Base-by-base conservation (phyloP, 2,888 invertebrate species). In the Drosophila yooni region DNA sequence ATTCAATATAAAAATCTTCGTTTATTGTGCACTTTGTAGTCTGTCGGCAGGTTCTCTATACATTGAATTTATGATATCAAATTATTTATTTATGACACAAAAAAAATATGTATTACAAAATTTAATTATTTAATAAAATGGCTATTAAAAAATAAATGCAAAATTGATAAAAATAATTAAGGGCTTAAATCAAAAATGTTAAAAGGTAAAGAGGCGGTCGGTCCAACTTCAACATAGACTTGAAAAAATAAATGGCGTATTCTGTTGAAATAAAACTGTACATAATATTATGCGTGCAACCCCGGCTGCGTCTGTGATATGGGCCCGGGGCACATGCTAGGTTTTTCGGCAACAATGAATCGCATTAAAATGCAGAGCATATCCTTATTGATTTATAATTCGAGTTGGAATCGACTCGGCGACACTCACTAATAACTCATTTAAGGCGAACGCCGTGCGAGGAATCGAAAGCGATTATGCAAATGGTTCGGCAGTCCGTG, bases 401-500 rank as follows among this genome's bases (percentile, higher is more conserved):
- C 81, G 91, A 83, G 81, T 80, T 79, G 81, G 71, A 89, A 90
- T 92, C 84, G 85, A 82, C 79, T 89, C 79, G 65, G 87, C 89
- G 79, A 83, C 84, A 83, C 81, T 82, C 77, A 76, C 77, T 79
- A 89, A 91, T 91, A 91, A 92, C 91, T 91, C 91, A 92, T 92
- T 91, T 92, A 79, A 89, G 82, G 81, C 82, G 69, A 75, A 61
- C 69, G 77, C 77, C 91, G 91, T 90, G 91, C 81, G 74, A 70
- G 76, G 90, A 85, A 91, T 92, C 79, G 74, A 86, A 92, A 90
- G 89, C 89, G 87, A 92, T 91, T 91, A 91, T 91, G 92, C 90
- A 91, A 92, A 91, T 84, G 69, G 62, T 40, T 3, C 2, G 43
- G 52, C 64, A 57, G 50, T 57, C 64, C 15, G 4, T 15, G 11